Percentiles rank a stretch among this genome's conserved stretches.
phyloP scores from a whole-genome alignment of 2,113 vertebrate genomes.

The Gopherus flavomarginatus region DNA sequence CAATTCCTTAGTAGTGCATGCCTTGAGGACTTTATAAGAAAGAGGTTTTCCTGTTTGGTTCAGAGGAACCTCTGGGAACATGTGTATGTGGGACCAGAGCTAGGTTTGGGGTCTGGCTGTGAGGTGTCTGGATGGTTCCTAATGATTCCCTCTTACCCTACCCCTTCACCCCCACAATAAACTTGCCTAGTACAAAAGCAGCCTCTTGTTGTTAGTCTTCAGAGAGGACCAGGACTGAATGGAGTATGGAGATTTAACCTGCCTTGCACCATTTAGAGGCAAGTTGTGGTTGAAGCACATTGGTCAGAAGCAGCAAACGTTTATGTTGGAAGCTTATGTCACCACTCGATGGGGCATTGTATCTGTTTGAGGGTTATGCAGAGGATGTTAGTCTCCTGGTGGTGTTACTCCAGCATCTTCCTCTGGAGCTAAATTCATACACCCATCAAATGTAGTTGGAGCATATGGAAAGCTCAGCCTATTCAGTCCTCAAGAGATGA shows the following conservation, averaged over 20 bases:
- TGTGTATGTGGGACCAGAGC: background rate
- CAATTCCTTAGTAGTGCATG: background rate
- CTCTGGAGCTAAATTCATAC: conserved; percentile 1
- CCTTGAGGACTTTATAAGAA: background rate
- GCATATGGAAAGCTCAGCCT: conserved; percentile 6
- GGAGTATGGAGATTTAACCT: conserved; percentile 21
- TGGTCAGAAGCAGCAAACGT: conserved; percentile 63
- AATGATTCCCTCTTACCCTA: background rate
- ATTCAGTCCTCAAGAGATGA: conserved; percentile 10
- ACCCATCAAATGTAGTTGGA: conserved; percentile 10
- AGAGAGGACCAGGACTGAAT: background rate
- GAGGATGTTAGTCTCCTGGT: conserved; percentile 5
- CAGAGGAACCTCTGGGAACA: background rate
- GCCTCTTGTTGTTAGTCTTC: conserved; percentile 5
- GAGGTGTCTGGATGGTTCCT: background rate
- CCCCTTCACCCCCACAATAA: background rate
- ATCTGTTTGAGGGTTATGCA: conserved; percentile 13
- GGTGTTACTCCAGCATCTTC: background rate
- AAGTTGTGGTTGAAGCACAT: conserved; percentile 61
- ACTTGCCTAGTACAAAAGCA: background rate
- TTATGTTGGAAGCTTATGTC: conserved; percentile 60
- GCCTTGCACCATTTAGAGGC: conserved; percentile 31
- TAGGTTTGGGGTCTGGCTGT: background rate
- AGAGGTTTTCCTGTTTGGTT: background rate
- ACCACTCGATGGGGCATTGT: conserved; percentile 5